phyloP scores from a whole-genome alignment of 2,797 vertebrate species.

The Brachyrhaphis roseni region DNA sequence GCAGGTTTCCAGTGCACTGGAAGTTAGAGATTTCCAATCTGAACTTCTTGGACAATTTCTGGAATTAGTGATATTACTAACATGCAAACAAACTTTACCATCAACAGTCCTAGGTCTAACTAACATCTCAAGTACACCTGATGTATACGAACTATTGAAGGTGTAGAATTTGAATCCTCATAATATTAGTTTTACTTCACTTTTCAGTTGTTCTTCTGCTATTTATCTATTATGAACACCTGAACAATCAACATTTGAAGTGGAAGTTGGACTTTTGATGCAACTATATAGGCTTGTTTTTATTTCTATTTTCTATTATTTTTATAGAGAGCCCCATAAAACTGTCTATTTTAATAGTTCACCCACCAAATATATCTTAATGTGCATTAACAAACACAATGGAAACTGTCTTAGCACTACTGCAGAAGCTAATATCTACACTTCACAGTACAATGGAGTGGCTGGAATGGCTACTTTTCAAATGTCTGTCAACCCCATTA shows the following conservation, averaged over 20 bases:
- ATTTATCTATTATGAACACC: neutral
- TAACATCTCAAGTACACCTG: neutral
- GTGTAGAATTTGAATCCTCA: neutral
- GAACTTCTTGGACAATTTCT: neutral
- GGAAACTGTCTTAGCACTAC: neutral
- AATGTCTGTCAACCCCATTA: neutral
- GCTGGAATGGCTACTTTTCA: neutral
- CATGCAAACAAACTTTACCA: neutral
- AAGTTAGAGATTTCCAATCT: neutral
- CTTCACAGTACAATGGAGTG: neutral
- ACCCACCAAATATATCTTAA: neutral
- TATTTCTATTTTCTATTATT: neutral
- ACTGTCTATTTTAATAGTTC: neutral
- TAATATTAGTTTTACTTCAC: neutral
- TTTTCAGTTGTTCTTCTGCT: neutral
- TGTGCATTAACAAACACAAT: neutral
- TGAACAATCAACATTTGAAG: neutral
- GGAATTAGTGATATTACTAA: neutral
- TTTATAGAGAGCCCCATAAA: neutral
- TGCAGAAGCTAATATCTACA: neutral
- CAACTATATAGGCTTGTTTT: neutral
- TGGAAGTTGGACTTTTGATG: neutral
- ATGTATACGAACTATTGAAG: neutral
- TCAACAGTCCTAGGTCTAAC: neutral
- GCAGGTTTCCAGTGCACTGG: neutral